Conservation (phyloP, 2,888 invertebrate genomes). For the Eupeodes luniger region DNA sequence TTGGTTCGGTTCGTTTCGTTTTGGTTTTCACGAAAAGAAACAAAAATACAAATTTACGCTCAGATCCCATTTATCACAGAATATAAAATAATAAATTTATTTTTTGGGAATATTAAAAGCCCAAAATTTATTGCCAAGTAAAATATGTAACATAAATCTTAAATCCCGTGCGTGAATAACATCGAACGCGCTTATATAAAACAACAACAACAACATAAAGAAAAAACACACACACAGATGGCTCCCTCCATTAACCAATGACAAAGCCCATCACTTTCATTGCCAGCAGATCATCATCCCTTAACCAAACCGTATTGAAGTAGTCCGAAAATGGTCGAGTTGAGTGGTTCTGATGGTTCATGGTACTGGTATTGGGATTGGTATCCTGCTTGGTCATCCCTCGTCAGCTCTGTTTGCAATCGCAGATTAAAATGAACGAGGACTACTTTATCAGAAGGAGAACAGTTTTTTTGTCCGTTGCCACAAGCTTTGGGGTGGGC, state of each 20-base stretch:
- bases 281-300: conserved; percentile 72
- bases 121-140: conserved; percentile 76
- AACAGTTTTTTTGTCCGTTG: conserved; percentile 24
- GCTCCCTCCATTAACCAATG: conserved; percentile 71
- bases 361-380: no score
- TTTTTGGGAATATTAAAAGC: conserved; percentile 75
- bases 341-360: no score
- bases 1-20: conserved; percentile 8
- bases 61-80: conserved; percentile 64
- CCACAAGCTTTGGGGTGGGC: conserved; percentile 12
- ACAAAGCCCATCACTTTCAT: conserved; percentile 74
- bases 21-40: no score
- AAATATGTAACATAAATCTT: conserved; percentile 77
- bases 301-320: conserved; percentile 68
- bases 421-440: conserved; percentile 67
- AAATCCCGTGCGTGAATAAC: conserved; percentile 76
- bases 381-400: background rate
- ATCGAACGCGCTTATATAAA: conserved; percentile 59
- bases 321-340: conserved; percentile 37
- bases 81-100: conserved; percentile 77
- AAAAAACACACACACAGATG: conserved; percentile 65
- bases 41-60: background rate
- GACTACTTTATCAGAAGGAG: conserved; percentile 65
- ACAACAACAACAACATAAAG: background rate
- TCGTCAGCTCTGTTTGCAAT: conserved; percentile 52